Evolutionary conservation across 1,140 invertebrate genomes (phyloP), one percentile per base, ranked within the genome.

Genomic region (Drosophila tropicalis): DNA sequence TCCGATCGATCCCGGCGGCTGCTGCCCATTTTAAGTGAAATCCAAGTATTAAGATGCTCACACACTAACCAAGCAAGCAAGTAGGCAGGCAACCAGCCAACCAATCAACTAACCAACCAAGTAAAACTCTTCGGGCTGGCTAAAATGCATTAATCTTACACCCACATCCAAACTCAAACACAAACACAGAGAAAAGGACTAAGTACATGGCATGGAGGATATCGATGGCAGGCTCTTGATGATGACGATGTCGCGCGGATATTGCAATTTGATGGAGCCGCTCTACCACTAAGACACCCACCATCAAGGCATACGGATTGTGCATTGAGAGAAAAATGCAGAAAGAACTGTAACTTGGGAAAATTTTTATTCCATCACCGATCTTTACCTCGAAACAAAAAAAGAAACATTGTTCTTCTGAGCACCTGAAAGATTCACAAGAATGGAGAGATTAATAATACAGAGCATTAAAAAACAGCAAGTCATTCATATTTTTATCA

Each of bases 231-330:
- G 70, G 56, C 67, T 70, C 82, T 78, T 74, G 68, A 77, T 77
- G 75, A 69, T 67, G 83, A 66, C 51, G 66, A 64, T 86, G 76
- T 83, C 79, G 83, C 83, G 79, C 83, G 83, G 83, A 86, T 86
- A 86, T 87, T 86, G 83, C 83, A 86, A 86, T 86, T 86, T 87
- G 83, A 86, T 86, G 76, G 83, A 73, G 69, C 64, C 60, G 75
- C 66, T 55, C 70, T 3, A 12, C 5, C 15, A 17, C 15, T 15
- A 47, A 47, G 17, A 19, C 15, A 15, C 4, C 6, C 44, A 51
- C 9, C 44, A 51, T 13, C 56, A 22, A 7, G 5, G 15, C 10
- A 29, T 29, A 22, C 1, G 6, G 6, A 36, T 10, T 7, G 1
- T 66, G 63, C 73, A 62, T 12, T 3, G 25, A 40, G 41, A 57